Percentiles rank a stretch among this genome's conserved stretches.
Conservation (phyloP, 1,140 invertebrate species). For the Zaprionus nigranus region DNA sequence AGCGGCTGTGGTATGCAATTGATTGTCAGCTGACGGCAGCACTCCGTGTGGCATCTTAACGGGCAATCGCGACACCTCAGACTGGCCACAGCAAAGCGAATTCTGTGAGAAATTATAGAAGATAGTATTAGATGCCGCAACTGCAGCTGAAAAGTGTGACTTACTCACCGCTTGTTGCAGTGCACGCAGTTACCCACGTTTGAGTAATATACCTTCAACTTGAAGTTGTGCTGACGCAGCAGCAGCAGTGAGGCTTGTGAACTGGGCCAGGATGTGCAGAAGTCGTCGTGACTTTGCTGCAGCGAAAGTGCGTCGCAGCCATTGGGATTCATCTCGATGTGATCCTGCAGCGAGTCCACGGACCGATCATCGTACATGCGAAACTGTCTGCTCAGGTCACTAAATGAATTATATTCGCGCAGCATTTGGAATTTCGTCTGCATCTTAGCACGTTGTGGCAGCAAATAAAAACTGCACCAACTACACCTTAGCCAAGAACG, state of each 20-base stretch:
- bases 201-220: slow-evolving; percentile 92
- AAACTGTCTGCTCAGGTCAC: slow-evolving; percentile 61
- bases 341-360: slow-evolving; percentile 59
- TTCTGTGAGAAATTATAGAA: slow-evolving; percentile 81
- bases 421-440: slow-evolving; percentile 49
- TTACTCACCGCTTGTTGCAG: slow-evolving; percentile 90
- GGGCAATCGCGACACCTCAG: slow-evolving; percentile 91
- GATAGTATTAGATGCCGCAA: neutral
- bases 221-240: slow-evolving; percentile 89
- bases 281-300: slow-evolving; percentile 43
- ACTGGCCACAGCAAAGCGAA: slow-evolving; percentile 89
- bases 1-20: slow-evolving; percentile 89
- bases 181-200: slow-evolving; percentile 93
- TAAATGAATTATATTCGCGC: slow-evolving; percentile 63
- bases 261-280: slow-evolving; percentile 33
- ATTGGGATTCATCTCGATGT: slow-evolving; percentile 60
- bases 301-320: slow-evolving; percentile 44
- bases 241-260: slow-evolving; percentile 46
- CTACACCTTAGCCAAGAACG: slow-evolving; percentile 2
- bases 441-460: slow-evolving; percentile 21
- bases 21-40: slow-evolving; percentile 90
- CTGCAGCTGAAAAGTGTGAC: neutral
- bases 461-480: slow-evolving; percentile 7
- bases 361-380: slow-evolving; percentile 58
- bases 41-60: slow-evolving; percentile 89